Conservation (phyloP, 2,113 vertebrate genomes). For the Silurus meridionalis region DNA sequence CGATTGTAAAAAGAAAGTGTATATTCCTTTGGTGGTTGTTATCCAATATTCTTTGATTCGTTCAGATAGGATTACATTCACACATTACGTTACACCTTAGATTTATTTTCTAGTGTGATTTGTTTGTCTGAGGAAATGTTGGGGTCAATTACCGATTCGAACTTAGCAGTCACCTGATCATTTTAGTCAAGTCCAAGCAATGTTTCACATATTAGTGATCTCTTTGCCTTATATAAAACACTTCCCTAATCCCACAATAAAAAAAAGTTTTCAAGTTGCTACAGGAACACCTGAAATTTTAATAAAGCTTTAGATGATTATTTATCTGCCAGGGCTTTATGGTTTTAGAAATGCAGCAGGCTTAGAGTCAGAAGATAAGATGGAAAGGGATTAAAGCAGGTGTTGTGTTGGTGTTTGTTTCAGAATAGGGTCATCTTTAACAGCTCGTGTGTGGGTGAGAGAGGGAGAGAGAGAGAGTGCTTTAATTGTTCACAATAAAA, state of each 20-base stretch:
- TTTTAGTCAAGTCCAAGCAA: neutral
- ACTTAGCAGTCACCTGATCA: neutral
- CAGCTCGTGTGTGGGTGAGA: neutral
- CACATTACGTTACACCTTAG: neutral
- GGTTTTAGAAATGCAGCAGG: neutral
- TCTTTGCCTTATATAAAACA: neutral
- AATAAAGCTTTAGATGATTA: neutral
- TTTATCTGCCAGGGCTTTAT: neutral
- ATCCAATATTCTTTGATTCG: neutral
- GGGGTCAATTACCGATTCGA: neutral
- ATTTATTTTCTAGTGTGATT: neutral
- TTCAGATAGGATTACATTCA: neutral
- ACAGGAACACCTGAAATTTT: neutral
- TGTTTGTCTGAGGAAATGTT: neutral
- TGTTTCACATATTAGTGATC: neutral
- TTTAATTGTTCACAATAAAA: conserved; percentile 51
- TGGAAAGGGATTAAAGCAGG: neutral
- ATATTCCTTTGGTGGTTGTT: neutral
- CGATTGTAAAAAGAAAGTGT: neutral
- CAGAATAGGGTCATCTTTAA: neutral
- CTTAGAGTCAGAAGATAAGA: neutral
- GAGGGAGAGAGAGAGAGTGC: conserved; percentile 8
- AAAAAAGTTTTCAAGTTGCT: neutral
- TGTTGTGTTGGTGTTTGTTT: conserved; percentile 2
- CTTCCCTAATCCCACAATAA: neutral